Base-by-base conservation (phyloP, 2,888 invertebrate species). In the Lasioglossum morio region DNA sequence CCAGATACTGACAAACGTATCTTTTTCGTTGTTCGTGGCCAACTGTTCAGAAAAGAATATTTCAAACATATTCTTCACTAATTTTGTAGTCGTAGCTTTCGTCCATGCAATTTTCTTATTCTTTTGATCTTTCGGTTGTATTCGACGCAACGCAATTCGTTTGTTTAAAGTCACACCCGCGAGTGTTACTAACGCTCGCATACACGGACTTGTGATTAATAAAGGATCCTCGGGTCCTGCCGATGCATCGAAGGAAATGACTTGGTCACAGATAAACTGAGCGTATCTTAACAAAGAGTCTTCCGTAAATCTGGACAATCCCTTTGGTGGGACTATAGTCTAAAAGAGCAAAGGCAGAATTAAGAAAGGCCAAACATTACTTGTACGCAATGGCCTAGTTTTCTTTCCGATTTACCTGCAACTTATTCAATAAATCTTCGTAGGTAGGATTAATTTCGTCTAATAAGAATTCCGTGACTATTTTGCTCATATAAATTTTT, bases 221-320 rank as follows among this genome's bases (percentile, higher is more conserved):
- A 86, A 72, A 12, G 96, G 96, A 60, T 96, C 96, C 79, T 97
- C 97, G 75, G 97, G 97, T 81, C 96, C 96, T 5, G 94, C 95
- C 0, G 96, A 95, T 57, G 94, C 94, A 91, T 96, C 96, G 88
- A 96, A 95, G 57, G 96, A 96, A 1, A 96, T 95, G 4, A 97
- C 97, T 96, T 97, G 98, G 94, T 98, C 97, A 92, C 98, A 97
- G 63, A 98, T 96, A 95, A 98, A 98, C 94, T 98, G 97, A 0
- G 98, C 97, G 95, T 98, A 97, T 89, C 97, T 96, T 78, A 98
- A 96, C 34, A 98, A 95, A 89, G 97, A 96, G 93, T 98, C 98
- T 95, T 98, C 98, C 7, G 97, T 96, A 93, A 97, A 96, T 73
- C 92, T 93, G 2, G 94, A 89, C 57, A 96, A 87, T 12, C 96